A percentile compares a stretch with the other conserved stretches of the same genome.
Evolutionary conservation across 2,888 invertebrate species (phyloP).

Genomic region (Abrostola triplasia): DNA sequence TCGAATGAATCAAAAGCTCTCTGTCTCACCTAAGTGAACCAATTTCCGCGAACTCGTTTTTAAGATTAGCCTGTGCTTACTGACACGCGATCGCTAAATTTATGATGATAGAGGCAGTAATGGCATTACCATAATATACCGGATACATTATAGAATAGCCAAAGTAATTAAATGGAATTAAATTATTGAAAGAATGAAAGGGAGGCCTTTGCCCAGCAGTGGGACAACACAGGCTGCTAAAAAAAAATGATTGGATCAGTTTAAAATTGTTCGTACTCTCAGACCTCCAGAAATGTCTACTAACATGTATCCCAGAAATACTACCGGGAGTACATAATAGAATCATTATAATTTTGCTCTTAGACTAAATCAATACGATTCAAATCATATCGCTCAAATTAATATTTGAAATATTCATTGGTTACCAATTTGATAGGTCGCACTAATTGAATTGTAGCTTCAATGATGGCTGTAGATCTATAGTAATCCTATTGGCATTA

Average conservation of each 20-base stretch:
- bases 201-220: too few species aligned
- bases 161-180: too few species aligned
- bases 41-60: slow-evolving; percentile 4
- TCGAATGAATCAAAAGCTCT: too few species aligned
- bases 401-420: slow-evolving; percentile 38
- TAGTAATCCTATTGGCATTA: slow-evolving; percentile 37
- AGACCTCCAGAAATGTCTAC: too few species aligned
- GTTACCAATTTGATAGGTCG: slow-evolving; percentile 23
- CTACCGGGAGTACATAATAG: too few species aligned
- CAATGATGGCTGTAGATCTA: slow-evolving; percentile 1
- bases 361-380: slow-evolving; percentile 22
- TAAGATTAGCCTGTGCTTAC: slow-evolving; percentile 1
- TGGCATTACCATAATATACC: not conserved
- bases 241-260: too few species aligned
- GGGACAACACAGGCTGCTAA: too few species aligned
- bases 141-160: too few species aligned
- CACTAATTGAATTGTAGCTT: slow-evolving; percentile 33
- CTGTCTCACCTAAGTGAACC: too few species aligned
- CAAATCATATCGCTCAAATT: slow-evolving; percentile 38
- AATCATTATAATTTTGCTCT: slow-evolving; percentile 7
- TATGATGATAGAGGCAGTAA: not conserved
- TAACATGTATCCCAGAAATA: too few species aligned
- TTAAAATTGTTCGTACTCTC: too few species aligned
- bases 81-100: slow-evolving; percentile 1
- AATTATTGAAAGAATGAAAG: too few species aligned